phyloP scores from a whole-genome alignment of 2,113 vertebrate species.

The Lagopus muta region DNA sequence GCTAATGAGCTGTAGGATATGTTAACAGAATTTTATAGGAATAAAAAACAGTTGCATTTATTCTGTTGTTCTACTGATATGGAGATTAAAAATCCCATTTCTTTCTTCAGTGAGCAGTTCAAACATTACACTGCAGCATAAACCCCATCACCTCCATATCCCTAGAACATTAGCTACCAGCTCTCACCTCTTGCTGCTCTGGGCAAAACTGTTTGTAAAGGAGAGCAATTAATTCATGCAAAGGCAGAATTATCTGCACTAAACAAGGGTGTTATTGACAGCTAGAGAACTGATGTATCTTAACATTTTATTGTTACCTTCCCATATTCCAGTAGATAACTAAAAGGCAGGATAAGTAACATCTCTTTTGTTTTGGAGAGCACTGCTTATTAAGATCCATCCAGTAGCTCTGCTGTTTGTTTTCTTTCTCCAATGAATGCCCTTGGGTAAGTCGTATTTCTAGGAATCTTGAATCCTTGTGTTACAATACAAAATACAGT shows the following conservation, averaged over 20 bases:
- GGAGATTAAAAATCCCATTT: background rate
- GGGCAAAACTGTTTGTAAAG: background rate
- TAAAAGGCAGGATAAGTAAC: constrained; percentile 34
- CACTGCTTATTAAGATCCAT: background rate
- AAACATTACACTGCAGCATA: background rate
- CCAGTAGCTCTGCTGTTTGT: background rate
- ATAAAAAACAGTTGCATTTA: background rate
- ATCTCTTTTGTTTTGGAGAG: background rate
- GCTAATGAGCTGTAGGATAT: background rate
- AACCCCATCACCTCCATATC: background rate
- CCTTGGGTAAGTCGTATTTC: background rate
- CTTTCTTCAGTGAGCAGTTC: background rate
- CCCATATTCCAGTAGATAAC: constrained; percentile 27
- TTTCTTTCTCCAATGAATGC: background rate
- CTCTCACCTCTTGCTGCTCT: background rate
- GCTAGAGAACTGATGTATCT: constrained; percentile 27
- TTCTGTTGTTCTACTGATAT: background rate
- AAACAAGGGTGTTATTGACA: constrained; percentile 26
- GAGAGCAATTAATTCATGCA: constrained; percentile 9
- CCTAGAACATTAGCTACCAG: background rate
- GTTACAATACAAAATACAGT: background rate
- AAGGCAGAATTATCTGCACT: constrained; percentile 34
- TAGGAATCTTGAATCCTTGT: background rate
- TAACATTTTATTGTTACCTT: constrained; percentile 27
- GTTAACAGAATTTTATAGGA: background rate